A percentile compares a stretch with the other conserved stretches of the same genome.
These are phyloP conservation scores for Pundamilia nyererei DNA, from an alignment of 2,113 vertebrate genomes.

Conservation along the genomic window DNA sequence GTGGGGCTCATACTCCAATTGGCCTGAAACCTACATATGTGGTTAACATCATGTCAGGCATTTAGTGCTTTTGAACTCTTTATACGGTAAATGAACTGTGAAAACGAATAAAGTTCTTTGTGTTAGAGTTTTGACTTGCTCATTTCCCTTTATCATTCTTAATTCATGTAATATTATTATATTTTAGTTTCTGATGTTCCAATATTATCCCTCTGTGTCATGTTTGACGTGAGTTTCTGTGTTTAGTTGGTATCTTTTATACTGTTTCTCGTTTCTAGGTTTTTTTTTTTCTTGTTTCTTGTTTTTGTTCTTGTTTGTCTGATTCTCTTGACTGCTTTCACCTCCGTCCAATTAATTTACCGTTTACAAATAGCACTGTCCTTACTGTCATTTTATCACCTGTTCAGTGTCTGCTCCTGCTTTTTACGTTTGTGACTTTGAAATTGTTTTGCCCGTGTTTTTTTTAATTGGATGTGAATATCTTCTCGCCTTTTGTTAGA, in stretches of 20 bases:
- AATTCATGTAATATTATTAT: too few species aligned
- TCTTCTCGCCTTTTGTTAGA: neutral
- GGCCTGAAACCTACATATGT: neutral
- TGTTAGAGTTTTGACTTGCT: too few species aligned
- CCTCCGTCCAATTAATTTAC: neutral
- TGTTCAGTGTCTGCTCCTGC: neutral
- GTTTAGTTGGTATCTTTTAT: neutral
- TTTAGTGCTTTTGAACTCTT: neutral
- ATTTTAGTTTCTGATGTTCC: too few species aligned
- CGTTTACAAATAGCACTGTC: neutral
- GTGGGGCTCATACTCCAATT: neutral
- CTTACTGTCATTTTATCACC: neutral
- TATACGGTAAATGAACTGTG: too few species aligned
- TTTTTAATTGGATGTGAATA: neutral
- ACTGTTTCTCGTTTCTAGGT: neutral
- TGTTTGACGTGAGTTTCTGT: too few species aligned
- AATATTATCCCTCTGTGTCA: too few species aligned
- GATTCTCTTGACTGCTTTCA: neutral
- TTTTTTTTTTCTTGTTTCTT: neutral
- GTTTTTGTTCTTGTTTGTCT: neutral
- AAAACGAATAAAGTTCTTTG: too few species aligned
- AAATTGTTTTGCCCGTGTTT: neutral
- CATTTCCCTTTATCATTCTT: too few species aligned
- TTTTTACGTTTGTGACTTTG: neutral
- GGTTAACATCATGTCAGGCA: neutral